Evolutionary conservation across 2,888 invertebrate genomes (phyloP), one percentile per base, ranked within the genome.

Genomic region (Cheilosia impressa): DNA sequence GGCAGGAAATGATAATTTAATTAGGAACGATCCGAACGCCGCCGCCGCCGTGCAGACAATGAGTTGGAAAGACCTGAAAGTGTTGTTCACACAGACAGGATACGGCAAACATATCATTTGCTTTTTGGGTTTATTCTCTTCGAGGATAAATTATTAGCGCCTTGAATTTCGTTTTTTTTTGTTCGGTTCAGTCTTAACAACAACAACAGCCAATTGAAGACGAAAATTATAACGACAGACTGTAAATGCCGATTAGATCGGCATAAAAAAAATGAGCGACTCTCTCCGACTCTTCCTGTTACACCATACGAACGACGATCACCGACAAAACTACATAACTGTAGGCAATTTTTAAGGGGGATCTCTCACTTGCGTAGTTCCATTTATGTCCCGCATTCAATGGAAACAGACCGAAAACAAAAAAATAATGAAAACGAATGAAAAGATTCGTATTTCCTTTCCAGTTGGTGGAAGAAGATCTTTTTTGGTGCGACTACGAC

Each of bases 1-100:
- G 84, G 76, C 85, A 85, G 85, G 85, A 85, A 85, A 85, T 85
- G 85, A 71, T 85, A 85, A 85, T 85, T 85, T 71, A 85, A 85
- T 85, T 80, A 85, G 85, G 71, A 81, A 85, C 63, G 50, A 82
- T 81, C 58, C 57, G 55, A 55, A 38, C 27, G n/a, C 5, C 38
- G 27, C 9, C 34, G 31, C 31, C 38, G 27, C 9, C 34, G 31
- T 9, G 9, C 22, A 22, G 4, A n/a, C 38, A 22, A 4, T 9
- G 15, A 24, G 38, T 9, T 17, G 34, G 19, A 58, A 10, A 41
- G 57, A 65, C 58, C 13, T 34, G 22, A 62, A 68, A 66, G 65
- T 58, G 62, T 73, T 47, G n/a, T n/a, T n/a, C 66, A 65, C 43
- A 66, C 71, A 79, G 65, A 75, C 84, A 84, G 84, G 84, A 84